phyloP scores from a whole-genome alignment of 1,140 invertebrate genomes.

The Choristoneura fumiferana region DNA sequence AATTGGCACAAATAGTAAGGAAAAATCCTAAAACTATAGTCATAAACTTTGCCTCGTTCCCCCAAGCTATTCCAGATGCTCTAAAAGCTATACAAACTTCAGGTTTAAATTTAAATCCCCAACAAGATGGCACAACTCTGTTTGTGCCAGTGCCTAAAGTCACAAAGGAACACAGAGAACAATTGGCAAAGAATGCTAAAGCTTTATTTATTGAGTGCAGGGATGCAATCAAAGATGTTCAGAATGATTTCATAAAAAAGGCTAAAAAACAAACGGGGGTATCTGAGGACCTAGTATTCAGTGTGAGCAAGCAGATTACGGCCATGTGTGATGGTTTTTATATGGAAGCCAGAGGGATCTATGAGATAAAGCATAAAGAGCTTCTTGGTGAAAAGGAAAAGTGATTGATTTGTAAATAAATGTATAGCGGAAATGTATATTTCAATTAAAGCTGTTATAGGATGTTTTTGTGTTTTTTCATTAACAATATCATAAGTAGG shows the following conservation, averaged over 20 bases:
- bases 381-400: conserved; percentile 77
- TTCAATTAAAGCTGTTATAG: too few species aligned
- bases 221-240: conserved; percentile 87
- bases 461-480: too few species aligned
- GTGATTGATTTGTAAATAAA: background rate
- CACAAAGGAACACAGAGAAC: conserved; percentile 94
- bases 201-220: conserved; percentile 88
- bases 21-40: conserved; percentile 93
- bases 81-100: conserved; percentile 87
- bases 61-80: conserved; percentile 89
- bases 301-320: conserved; percentile 83
- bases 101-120: conserved; percentile 95
- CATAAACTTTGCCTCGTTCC: conserved; percentile 90
- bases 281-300: conserved; percentile 83
- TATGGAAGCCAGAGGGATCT: conserved; percentile 82
- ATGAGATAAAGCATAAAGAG: conserved; percentile 86
- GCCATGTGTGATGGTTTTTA: conserved; percentile 83
- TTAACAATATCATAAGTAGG: too few species aligned
- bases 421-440: background rate
- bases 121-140: conserved; percentile 94
- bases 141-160: conserved; percentile 94
- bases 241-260: conserved; percentile 86
- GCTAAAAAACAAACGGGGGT: conserved; percentile 83
- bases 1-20: conserved; percentile 91
- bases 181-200: conserved; percentile 92